These are phyloP conservation scores for Tinea trinotella DNA, from an alignment of 2,888 invertebrate species.

Conservation along the genomic window DNA sequence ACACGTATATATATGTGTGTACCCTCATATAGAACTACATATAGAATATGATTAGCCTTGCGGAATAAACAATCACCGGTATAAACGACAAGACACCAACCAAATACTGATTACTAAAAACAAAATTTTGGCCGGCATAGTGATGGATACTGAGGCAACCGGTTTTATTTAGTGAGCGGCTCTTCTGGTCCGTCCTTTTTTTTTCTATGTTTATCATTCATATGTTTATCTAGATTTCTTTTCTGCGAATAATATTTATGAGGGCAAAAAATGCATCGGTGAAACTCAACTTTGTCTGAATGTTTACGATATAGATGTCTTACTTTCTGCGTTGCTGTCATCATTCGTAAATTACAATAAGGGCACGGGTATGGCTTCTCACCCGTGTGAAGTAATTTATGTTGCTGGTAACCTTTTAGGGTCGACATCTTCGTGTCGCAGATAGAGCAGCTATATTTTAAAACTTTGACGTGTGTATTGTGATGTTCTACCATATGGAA, in stretches of 20 bases:
- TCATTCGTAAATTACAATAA: neutral
- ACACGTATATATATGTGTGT: too few relatives aligned
- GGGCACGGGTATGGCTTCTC: neutral
- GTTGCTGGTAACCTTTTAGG: constrained; percentile 35
- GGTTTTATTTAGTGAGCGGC: too few relatives aligned
- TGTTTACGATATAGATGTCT: neutral
- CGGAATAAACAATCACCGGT: too few relatives aligned
- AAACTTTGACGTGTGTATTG: constrained; percentile 34
- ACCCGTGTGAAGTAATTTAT: constrained; percentile 22
- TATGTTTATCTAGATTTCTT: neutral
- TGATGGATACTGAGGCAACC: too few relatives aligned
- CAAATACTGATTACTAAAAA: too few relatives aligned
- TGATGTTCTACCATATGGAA: constrained; percentile 35
- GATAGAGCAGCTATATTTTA: constrained; percentile 34
- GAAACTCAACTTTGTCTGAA: neutral
- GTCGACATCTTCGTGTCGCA: constrained; percentile 36
- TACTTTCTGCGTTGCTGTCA: neutral
- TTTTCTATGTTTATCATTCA: neutral
- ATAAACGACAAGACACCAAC: too few relatives aligned
- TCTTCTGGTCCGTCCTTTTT: too few relatives aligned
- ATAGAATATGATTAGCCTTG: too few relatives aligned
- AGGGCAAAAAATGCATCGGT: neutral
- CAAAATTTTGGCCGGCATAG: too few relatives aligned
- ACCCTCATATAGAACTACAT: too few relatives aligned
- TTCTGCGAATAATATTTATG: neutral